Percentiles rank a stretch among this genome's conserved stretches.
Conservation (phyloP, 2,797 vertebrate genomes). For the Poeciliopsis infans region DNA sequence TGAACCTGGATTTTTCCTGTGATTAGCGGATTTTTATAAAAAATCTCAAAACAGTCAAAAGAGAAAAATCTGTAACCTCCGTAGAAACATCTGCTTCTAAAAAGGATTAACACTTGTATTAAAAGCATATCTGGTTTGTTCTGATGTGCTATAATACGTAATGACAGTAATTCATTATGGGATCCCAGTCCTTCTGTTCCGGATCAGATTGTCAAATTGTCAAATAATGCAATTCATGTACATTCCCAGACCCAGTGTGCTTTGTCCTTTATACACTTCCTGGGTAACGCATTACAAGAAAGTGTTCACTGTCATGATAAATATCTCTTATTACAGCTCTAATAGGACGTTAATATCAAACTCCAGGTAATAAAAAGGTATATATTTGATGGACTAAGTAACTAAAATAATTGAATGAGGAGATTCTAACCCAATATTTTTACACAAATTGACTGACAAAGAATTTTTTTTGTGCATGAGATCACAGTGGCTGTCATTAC, state of each 20-base stretch:
- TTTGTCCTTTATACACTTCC: not conserved
- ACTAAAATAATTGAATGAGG: not conserved
- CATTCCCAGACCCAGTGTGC: not conserved
- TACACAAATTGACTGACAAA: not conserved
- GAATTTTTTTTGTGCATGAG: constrained; percentile 13
- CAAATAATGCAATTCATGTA: not conserved
- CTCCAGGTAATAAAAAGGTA: not conserved
- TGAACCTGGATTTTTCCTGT: not conserved
- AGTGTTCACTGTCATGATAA: not conserved
- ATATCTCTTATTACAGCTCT: not conserved
- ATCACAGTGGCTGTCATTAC: constrained; percentile 11
- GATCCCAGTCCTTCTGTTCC: not conserved
- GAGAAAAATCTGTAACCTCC: not conserved
- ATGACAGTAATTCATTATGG: not conserved
- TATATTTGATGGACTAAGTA: not conserved
- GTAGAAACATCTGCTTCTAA: not conserved
- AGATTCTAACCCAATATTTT: not conserved
- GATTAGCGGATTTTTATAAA: not conserved
- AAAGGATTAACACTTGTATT: not conserved
- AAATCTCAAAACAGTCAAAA: not conserved
- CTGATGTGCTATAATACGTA: not conserved
- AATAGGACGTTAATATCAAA: not conserved
- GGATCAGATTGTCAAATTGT: not conserved
- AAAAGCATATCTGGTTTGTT: not conserved
- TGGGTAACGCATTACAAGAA: not conserved